Base-by-base conservation (phyloP, 2,888 invertebrate species). In the Tolmerus cingulatus region DNA sequence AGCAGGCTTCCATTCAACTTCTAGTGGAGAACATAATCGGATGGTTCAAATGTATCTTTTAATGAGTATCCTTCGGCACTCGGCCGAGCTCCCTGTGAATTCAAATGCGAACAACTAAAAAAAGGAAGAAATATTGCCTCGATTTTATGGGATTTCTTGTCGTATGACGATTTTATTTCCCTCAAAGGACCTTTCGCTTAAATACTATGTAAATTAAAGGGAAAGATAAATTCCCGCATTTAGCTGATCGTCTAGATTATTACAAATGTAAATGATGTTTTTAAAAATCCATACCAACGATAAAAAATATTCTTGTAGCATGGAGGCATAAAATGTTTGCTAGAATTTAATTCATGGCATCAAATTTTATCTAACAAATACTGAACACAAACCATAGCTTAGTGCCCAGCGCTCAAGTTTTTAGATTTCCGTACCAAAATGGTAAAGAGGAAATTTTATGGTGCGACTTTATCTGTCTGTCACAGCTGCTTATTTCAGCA, bases 31-130 rank as follows among this genome's bases (percentile, higher is more conserved):
- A 55, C 16, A 81, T 51, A 51, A 51, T 81, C 43, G 37, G 43
- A 81, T 7, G 81, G 51, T 78, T 81, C 51, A 51, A 81, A 81
- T 81, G 30, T 55, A 30, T 81, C 81, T 16, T 81, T 81, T 81
- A 81, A 81, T 81, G 81, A 81, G 81, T 23, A 51, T 81, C 66
- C 66, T 66, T 66, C 66, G 66, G 27, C 66, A 12, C 23, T 66
- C 12, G 66, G 27, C 23, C 9, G 66, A 23, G 66, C 66, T 0
- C 66, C 66, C 66, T 19, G 19, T 27, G 23, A 66, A 66, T 66
- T 66, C 66, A 66, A 66, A 66, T 66, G 27, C 23, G 66, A 66
- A 27, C 9, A 19, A 12, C 23, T 66, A 19, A 66, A 66, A 19
- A 27, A 9, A 27, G 4, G 23, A 66, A 27, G 12, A 66, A 14